Conservation (phyloP, 2,888 invertebrate species). For the Dolomedes plantarius region DNA sequence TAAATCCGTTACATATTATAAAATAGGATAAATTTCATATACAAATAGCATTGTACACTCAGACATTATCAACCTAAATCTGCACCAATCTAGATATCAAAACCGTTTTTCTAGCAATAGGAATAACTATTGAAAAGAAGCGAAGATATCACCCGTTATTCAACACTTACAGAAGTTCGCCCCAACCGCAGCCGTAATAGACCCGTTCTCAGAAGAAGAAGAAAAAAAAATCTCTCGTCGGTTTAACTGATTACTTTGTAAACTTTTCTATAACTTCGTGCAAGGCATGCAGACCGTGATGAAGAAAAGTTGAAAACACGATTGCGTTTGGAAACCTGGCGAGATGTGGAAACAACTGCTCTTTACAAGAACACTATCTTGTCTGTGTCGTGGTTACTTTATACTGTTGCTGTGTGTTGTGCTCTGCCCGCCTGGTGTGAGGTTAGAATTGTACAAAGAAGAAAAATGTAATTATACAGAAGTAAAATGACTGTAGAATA, state of each 20-base stretch:
- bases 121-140: too few species aligned
- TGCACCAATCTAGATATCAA: too few species aligned
- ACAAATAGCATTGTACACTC: too few species aligned
- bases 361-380: not conserved
- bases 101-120: too few species aligned
- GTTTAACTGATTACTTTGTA: conserved; percentile 36
- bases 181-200: not conserved
- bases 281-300: conserved; percentile 21
- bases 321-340: too few species aligned
- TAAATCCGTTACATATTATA: too few species aligned
- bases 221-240: not conserved
- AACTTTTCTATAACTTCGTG: conserved; percentile 24
- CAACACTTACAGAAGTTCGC: conserved; percentile 51
- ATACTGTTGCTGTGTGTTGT: not conserved
- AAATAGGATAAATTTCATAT: too few species aligned
- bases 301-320: too few species aligned
- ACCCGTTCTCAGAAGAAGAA: too few species aligned
- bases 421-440: conserved; percentile 30
- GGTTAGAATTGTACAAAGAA: conserved; percentile 23
- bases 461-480: conserved; percentile 52
- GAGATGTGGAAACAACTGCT: not conserved
- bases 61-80: too few species aligned
- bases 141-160: too few species aligned
- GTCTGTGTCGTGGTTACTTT: conserved; percentile 3
- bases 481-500: conserved; percentile 58